These are phyloP conservation scores for Drosophila diplacantha DNA, from an alignment of 2,888 invertebrate genomes.

Conservation along the genomic window DNA sequence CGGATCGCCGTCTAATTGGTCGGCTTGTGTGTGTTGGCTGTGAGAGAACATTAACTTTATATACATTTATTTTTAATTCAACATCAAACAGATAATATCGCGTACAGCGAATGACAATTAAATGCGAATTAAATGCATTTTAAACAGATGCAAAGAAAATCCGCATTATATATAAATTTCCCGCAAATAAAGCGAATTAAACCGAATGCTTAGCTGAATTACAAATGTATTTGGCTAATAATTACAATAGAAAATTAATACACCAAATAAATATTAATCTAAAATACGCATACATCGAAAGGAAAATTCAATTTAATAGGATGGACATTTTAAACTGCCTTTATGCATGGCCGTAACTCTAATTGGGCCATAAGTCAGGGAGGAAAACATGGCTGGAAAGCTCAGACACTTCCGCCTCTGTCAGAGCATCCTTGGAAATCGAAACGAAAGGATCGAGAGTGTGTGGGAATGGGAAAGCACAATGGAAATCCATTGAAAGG, in stretches of 20 bases:
- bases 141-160: conserved; percentile 6
- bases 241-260: conserved; percentile 1
- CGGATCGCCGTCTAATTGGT: conserved; percentile 1
- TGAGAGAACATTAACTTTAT: background rate
- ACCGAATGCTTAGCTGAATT: conserved; percentile 2
- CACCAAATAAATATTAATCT: background rate
- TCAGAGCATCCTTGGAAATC: conserved; percentile 9
- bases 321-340: background rate
- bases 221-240: conserved; percentile 3
- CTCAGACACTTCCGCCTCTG: background rate
- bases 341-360: background rate
- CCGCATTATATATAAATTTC: background rate
- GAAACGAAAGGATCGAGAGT: conserved; percentile 1
- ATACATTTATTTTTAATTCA: conserved; percentile 2
- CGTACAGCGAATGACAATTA: conserved; percentile 5
- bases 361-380: conserved; percentile 1
- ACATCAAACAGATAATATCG: conserved; percentile 9
- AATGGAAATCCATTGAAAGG: conserved; percentile 7
- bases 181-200: conserved; percentile 2
- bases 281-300: background rate
- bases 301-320: background rate
- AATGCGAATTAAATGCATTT: conserved; percentile 8
- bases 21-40: background rate
- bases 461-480: conserved; percentile 6
- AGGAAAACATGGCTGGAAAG: background rate